A percentile compares a stretch with the other conserved stretches of the same genome.
Evolutionary conservation across 2,113 vertebrate species (phyloP).

Genomic region (Anser brachyrhynchus): DNA sequence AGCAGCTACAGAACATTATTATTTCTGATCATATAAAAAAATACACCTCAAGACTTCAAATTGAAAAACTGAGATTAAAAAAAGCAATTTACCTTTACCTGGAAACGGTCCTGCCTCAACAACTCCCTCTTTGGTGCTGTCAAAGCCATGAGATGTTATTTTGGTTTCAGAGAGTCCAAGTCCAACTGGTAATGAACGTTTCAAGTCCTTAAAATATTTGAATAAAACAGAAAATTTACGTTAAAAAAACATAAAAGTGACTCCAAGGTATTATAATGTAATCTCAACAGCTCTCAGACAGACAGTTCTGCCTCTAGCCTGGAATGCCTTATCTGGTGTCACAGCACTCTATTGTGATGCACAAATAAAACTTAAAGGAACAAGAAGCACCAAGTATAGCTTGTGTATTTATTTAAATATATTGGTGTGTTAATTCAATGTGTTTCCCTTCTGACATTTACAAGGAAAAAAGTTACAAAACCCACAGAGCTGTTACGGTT

Average conservation of each 20-base stretch:
- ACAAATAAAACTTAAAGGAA: neutral
- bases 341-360: neutral
- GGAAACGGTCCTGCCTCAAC: slow-evolving; percentile 83
- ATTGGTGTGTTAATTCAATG: neutral
- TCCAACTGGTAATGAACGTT: slow-evolving; percentile 77
- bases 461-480: neutral
- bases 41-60: neutral
- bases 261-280: slow-evolving; percentile 17
- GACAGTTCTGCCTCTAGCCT: neutral
- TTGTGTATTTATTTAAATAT: neutral
- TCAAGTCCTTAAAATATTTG: slow-evolving; percentile 81
- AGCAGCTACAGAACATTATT: neutral
- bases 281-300: slow-evolving; percentile 14
- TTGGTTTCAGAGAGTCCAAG: slow-evolving; percentile 86
- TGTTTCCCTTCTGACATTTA: neutral
- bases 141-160: slow-evolving; percentile 82
- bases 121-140: slow-evolving; percentile 84
- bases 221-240: slow-evolving; percentile 65
- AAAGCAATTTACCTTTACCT: slow-evolving; percentile 75
- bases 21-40: neutral
- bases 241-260: slow-evolving; percentile 6
- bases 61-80: neutral
- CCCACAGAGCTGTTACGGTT: neutral
- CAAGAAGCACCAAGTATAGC: neutral
- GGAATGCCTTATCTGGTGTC: neutral